Conservation (phyloP, 2,797 vertebrate species). For the Poeciliopsis gracilis region DNA sequence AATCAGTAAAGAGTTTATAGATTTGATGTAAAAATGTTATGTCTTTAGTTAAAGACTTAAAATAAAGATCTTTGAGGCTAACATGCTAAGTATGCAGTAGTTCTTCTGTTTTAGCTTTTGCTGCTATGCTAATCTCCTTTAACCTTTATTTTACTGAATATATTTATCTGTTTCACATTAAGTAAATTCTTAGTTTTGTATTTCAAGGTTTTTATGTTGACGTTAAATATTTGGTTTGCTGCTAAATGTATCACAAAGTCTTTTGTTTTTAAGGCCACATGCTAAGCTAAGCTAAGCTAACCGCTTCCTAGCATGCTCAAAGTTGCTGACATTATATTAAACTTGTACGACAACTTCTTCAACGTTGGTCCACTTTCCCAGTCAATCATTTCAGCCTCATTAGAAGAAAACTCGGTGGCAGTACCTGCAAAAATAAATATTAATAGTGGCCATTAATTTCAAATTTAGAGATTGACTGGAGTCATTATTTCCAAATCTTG, state of each 20-base stretch:
- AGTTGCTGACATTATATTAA: not conserved
- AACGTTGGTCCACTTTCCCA: not conserved
- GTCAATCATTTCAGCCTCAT: not conserved
- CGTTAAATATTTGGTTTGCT: not conserved
- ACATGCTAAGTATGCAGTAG: not conserved
- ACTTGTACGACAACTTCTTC: not conserved
- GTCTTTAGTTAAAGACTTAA: not conserved
- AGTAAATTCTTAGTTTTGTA: too few species aligned
- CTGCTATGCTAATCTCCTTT: not conserved
- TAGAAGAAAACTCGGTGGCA: not conserved
- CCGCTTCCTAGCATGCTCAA: not conserved
- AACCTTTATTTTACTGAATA: not conserved
- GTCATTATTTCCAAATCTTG: constrained; percentile 50
- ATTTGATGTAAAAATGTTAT: not conserved
- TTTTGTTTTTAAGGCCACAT: not conserved
- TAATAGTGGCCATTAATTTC: constrained; percentile 59
- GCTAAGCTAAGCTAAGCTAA: not conserved
- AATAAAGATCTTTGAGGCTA: not conserved
- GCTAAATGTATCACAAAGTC: not conserved
- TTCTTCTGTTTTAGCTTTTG: not conserved
- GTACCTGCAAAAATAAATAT: constrained; percentile 38
- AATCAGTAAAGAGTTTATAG: not conserved
- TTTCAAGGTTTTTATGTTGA: not conserved
- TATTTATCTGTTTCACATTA: not conserved
- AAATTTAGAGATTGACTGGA: constrained; percentile 44